Base-by-base conservation (phyloP, 2,888 invertebrate species). In the Pedicia rivosa region DNA sequence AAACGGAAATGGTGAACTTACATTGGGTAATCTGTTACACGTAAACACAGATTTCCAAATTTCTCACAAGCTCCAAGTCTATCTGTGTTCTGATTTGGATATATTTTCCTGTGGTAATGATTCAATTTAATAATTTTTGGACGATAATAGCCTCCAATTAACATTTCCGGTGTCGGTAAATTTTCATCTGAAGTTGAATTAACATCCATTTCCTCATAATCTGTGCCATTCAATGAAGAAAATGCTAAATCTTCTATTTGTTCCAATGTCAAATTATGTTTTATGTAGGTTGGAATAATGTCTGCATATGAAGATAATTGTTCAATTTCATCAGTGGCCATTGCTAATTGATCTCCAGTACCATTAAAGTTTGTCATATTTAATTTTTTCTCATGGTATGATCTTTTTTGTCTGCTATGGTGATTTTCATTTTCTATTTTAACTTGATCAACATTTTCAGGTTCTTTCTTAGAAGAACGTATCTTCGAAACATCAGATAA, bases 11-110 rank as follows among this genome's bases (percentile, higher is more conserved):
- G 8, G 2, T 27, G 6, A 39, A 66, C 77, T 71, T 62, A 82
- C 82, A 73, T 71, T 19, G 84, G 84, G 59, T 84, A 84, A 52
- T 82, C 78, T 8, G 69, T 68, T 15, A 74, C 68, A 43, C 75
- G 73, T 36, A 83, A 62, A 52, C 83, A 84, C 48, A 84, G 63
- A 3, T 73, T 74, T 47, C 74, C 74, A 41, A 16, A 57, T 52
- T 41, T 54, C 48, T 31, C 38, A 36, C 41, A 35, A 31, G 38
- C 43, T 59, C 64, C 13, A 17, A 32, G 17, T 32, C 20, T 20
- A 20, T 20, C 41, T 58, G 52, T 13, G 54, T 50, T 10, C 61
- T n/a, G n/a, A n/a, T n/a, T n/a, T n/a, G n/a, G n/a, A n/a, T n/a
- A n/a, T n/a, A n/a, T n/a, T n/a, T n/a, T n/a, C n/a, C n/a, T n/a